A percentile compares a stretch with the other conserved stretches of the same genome.
Conservation (phyloP, 2,888 invertebrate genomes). For the Papilio demoleus region DNA sequence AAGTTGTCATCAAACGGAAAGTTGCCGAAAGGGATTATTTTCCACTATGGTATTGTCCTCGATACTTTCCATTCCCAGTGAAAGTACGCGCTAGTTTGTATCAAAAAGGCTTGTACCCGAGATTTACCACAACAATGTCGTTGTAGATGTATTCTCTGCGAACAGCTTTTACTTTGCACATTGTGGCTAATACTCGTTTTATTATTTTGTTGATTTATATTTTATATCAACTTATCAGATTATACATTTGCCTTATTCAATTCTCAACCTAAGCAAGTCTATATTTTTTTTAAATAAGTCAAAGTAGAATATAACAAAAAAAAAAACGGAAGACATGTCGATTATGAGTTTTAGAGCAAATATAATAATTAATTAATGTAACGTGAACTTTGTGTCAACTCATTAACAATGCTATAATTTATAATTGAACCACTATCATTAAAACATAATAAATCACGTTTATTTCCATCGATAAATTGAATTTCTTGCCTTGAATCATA, state of each 20-base stretch:
- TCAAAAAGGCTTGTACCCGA: conserved; percentile 62
- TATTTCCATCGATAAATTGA: conserved; percentile 28
- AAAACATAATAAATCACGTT: conserved; percentile 22
- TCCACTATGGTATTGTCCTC: conserved; percentile 50
- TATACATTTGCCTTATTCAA: background rate
- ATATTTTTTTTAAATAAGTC: too few species aligned
- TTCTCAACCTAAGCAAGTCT: background rate
- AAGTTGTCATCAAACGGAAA: conserved; percentile 41
- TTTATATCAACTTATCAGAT: conserved; percentile 2
- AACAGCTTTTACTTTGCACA: conserved; percentile 14
- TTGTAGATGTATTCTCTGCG: conserved; percentile 45
- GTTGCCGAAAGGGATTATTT: conserved; percentile 51
- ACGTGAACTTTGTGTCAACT: conserved; percentile 11
- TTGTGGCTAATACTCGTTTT: conserved; percentile 15
- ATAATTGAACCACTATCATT: conserved; percentile 4
- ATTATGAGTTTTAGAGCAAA: background rate
- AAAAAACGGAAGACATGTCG: background rate
- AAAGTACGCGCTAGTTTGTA: conserved; percentile 72
- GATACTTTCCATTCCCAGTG: conserved; percentile 71
- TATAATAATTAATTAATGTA: background rate
- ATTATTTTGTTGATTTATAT: conserved; percentile 17
- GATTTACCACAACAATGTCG: conserved; percentile 62
- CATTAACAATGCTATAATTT: conserved; percentile 1
- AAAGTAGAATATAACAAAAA: background rate
- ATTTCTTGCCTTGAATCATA: conserved; percentile 20